These are phyloP conservation scores for Lineus longissimus DNA, from an alignment of 1,140 invertebrate species.

Conservation along the genomic window DNA sequence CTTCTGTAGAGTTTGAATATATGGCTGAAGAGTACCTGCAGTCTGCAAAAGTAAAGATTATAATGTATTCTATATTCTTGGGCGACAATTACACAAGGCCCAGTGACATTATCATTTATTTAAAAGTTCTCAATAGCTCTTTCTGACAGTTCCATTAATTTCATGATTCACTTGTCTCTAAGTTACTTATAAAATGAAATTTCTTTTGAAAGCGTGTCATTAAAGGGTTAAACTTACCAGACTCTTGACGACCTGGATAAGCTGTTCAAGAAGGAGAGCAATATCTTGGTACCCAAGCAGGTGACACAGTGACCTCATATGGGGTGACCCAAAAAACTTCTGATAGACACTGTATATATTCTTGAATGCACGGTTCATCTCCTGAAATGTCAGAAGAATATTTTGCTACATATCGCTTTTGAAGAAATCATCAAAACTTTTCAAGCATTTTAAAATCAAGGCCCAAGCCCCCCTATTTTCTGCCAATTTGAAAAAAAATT, in stretches of 20 bases:
- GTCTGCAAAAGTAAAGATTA: conserved; percentile 11
- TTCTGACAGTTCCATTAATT: too few species aligned
- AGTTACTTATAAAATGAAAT: too few species aligned
- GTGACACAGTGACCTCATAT: conserved; percentile 88
- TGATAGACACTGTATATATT: conserved; percentile 87
- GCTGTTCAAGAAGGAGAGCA: conserved; percentile 94
- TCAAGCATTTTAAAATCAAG: neutral
- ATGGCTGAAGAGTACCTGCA: conserved; percentile 70
- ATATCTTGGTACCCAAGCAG: conserved; percentile 97
- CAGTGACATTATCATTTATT: too few species aligned
- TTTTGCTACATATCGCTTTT: too few species aligned
- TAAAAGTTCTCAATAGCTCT: too few species aligned
- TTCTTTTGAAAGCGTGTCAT: too few species aligned
- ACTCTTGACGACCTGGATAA: conserved; percentile 88
- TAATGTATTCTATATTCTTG: too few species aligned
- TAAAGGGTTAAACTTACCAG: too few species aligned
- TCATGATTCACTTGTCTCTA: too few species aligned
- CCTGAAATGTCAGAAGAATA: conserved; percentile 27
- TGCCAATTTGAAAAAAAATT: neutral
- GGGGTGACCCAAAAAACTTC: conserved; percentile 86
- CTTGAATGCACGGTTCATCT: conserved; percentile 82
- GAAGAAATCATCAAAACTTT: too few species aligned
- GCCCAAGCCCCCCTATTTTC: too few species aligned
- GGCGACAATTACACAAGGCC: too few species aligned
- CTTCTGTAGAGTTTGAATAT: conserved; percentile 86